phyloP scores from a whole-genome alignment of 2,797 vertebrate genomes.

The Microhierax caerulescens region DNA sequence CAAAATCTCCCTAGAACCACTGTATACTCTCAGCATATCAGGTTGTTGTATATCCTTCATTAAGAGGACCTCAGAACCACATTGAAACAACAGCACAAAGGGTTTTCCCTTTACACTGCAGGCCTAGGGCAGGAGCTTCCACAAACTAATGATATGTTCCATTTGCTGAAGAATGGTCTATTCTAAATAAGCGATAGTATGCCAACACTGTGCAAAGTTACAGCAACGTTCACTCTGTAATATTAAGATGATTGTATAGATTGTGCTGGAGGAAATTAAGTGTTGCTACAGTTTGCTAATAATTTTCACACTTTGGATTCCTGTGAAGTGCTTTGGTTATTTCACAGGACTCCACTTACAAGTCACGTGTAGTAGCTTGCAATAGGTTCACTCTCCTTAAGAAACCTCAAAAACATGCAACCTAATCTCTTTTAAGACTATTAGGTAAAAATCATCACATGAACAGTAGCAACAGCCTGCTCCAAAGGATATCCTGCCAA shows the following conservation, averaged over 20 bases:
- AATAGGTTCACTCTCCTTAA: not conserved
- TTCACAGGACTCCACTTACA: not conserved
- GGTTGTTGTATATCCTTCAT: not conserved
- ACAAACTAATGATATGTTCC: rapidly evolving
- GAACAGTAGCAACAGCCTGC: not conserved
- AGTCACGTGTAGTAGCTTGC: rapidly evolving
- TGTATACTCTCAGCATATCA: not conserved
- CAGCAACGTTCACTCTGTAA: not conserved
- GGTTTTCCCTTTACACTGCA: not conserved
- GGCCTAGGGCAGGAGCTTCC: not conserved
- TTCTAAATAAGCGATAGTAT: not conserved
- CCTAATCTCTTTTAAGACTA: not conserved
- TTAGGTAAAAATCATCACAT: not conserved
- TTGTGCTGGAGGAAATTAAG: not conserved
- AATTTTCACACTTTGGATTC: not conserved
- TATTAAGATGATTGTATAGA: not conserved
- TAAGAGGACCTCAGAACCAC: not conserved
- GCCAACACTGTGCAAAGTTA: not conserved
- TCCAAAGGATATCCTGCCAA: not conserved
- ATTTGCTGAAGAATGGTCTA: not conserved
- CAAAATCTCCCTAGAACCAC: not conserved
- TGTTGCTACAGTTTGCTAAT: not conserved
- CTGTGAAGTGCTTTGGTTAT: not conserved
- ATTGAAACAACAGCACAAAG: not conserved
- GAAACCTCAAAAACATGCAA: not conserved